Conservation (phyloP, 2,113 vertebrate species). For the Sciurus niger region DNA sequence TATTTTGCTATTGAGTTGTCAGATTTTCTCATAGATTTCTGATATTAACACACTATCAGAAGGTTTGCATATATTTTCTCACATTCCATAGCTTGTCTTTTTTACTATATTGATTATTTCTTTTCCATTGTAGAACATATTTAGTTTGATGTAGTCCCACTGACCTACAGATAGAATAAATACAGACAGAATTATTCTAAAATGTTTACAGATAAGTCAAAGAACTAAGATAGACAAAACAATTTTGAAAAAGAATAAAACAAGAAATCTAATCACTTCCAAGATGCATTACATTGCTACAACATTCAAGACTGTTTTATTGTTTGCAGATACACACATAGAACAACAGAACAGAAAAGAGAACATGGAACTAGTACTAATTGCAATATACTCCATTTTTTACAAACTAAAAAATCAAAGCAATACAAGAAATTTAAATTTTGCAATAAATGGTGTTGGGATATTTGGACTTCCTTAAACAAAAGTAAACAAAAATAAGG, state of each 20-base stretch:
- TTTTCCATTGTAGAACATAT: not conserved
- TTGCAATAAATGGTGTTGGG: not conserved
- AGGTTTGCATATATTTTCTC: not conserved
- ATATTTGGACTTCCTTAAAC: not conserved
- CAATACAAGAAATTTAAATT: not conserved
- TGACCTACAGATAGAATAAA: too few relatives aligned
- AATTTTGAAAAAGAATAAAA: conserved; percentile 1
- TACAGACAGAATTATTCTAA: not conserved
- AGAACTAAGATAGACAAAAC: not conserved
- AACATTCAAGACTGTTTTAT: not conserved
- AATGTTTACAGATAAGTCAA: not conserved
- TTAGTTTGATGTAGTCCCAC: too few relatives aligned
- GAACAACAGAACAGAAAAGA: not conserved
- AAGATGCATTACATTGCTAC: not conserved
- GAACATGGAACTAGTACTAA: not conserved
- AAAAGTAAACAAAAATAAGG: not conserved
- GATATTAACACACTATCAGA: not conserved
- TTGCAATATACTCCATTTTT: not conserved
- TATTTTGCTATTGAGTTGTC: not conserved
- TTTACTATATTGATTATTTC: not conserved
- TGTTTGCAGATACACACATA: not conserved
- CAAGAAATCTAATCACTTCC: not conserved
- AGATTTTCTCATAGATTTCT: not conserved
- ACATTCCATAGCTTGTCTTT: not conserved
- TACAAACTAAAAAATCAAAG: not conserved